These are phyloP conservation scores for Camarhynchus parvulus DNA, from an alignment of 2,113 vertebrate genomes.

Conservation along the genomic window DNA sequence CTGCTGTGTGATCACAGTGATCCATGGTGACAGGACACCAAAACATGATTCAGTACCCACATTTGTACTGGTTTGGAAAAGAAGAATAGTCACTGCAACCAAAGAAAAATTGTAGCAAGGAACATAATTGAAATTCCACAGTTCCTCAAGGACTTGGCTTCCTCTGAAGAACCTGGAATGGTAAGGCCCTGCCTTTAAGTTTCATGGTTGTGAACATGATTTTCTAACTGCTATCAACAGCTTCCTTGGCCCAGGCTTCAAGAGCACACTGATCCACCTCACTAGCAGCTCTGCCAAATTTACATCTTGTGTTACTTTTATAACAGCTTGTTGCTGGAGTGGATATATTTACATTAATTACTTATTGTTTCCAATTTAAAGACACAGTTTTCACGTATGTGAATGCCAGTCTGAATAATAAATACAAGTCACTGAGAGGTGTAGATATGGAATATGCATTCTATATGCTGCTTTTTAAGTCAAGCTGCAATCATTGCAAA, in stretches of 20 bases:
- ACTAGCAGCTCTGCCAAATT: not conserved
- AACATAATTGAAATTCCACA: conserved; percentile 35
- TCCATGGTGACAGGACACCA: conserved; percentile 31
- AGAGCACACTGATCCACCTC: not conserved
- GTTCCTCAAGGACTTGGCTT: conserved; percentile 47
- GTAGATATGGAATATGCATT: not conserved
- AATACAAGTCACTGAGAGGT: not conserved
- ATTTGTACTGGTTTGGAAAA: conserved; percentile 34
- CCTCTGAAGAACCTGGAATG: conserved; percentile 29
- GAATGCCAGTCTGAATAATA: not conserved
- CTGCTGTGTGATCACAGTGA: conserved; percentile 11
- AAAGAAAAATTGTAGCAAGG: conserved; percentile 40
- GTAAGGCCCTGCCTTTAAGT: not conserved
- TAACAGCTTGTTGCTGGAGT: not conserved
- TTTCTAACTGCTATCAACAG: not conserved
- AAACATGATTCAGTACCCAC: conserved; percentile 43
- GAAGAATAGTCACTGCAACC: not conserved
- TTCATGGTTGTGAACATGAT: not conserved
- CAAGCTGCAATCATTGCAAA: not conserved
- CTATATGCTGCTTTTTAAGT: not conserved
- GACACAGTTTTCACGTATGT: not conserved
- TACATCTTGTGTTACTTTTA: not conserved
- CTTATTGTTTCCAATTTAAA: conserved; percentile 22
- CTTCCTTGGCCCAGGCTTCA: not conserved
- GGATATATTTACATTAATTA: conserved; percentile 20